Percentiles rank a stretch among this genome's conserved stretches.
These are phyloP conservation scores for Pseudococcus longispinus DNA, from an alignment of 2,888 invertebrate species.

Conservation along the genomic window DNA sequence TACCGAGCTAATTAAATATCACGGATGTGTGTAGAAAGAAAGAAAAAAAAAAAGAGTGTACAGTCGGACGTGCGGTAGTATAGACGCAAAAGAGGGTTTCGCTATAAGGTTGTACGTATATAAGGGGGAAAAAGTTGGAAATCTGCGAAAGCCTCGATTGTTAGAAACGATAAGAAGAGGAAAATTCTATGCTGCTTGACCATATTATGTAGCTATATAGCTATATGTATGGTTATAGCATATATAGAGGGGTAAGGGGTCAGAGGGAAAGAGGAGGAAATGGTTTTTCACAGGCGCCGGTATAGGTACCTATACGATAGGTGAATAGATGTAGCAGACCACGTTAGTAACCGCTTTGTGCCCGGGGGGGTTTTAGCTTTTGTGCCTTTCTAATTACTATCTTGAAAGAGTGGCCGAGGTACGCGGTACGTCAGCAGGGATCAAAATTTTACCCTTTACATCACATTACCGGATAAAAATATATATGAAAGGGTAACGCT, in stretches of 20 bases:
- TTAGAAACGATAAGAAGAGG: conserved; percentile 28
- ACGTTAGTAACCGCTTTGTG: conserved; percentile 53
- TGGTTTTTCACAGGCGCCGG: conserved; percentile 45
- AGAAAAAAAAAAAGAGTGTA: background rate
- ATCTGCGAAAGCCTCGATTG: conserved; percentile 43
- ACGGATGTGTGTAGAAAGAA: background rate
- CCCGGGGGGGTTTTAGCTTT: conserved; percentile 44
- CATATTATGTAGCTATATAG: background rate
- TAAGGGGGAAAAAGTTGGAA: conserved; percentile 31
- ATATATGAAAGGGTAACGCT: conserved; percentile 48
- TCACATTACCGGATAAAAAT: conserved; percentile 53
- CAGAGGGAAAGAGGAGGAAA: conserved; percentile 3
- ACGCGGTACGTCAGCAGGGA: conserved; percentile 53
- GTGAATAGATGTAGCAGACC: conserved; percentile 50
- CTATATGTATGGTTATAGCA: background rate
- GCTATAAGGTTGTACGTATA: background rate
- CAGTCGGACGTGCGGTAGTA: background rate
- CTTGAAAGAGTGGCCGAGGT: background rate
- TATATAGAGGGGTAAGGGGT: background rate
- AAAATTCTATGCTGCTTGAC: conserved; percentile 22
- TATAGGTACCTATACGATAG: conserved; percentile 22
- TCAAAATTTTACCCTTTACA: conserved; percentile 54
- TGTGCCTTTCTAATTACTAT: conserved; percentile 52
- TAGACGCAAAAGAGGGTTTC: background rate
- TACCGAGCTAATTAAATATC: conserved; percentile 51